A percentile compares a stretch with the other conserved stretches of the same genome.
Conservation (phyloP, 1,140 invertebrate genomes). For the Drosophila tsacasi region DNA sequence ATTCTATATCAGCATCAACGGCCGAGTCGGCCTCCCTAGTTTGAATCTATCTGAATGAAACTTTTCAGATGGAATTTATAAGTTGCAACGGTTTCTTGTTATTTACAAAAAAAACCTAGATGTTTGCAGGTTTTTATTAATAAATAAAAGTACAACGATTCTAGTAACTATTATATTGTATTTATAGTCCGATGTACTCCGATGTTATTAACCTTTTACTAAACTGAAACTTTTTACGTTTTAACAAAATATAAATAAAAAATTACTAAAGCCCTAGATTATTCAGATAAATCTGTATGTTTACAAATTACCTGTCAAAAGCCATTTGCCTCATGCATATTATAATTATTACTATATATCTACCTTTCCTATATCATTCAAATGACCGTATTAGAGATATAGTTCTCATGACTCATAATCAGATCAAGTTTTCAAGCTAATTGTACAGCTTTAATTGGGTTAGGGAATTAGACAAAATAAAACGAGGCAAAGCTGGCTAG, state of each 20-base stretch:
- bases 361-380: not conserved
- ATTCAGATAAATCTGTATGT: not conserved
- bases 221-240: not conserved
- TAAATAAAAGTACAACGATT: not conserved
- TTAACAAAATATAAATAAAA: not conserved
- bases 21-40: too few relatives aligned
- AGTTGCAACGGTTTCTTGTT: too few relatives aligned
- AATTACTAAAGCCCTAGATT: not conserved
- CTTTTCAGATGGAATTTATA: too few relatives aligned
- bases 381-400: not conserved
- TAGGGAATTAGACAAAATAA: conserved; percentile 2
- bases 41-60: too few relatives aligned
- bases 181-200: not conserved
- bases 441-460: not conserved
- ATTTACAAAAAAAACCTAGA: too few relatives aligned
- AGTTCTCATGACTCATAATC: not conserved
- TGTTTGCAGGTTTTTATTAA: not conserved
- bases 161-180: not conserved
- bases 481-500: conserved; percentile 25
- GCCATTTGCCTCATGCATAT: not conserved
- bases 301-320: not conserved
- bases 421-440: not conserved
- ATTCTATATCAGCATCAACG: too few relatives aligned
- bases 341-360: not conserved
- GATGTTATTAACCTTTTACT: not conserved